Evolutionary conservation across 2,113 vertebrate genomes (phyloP), one percentile per base, ranked within the genome.

Genomic region (Corydoras maculifer): DNA sequence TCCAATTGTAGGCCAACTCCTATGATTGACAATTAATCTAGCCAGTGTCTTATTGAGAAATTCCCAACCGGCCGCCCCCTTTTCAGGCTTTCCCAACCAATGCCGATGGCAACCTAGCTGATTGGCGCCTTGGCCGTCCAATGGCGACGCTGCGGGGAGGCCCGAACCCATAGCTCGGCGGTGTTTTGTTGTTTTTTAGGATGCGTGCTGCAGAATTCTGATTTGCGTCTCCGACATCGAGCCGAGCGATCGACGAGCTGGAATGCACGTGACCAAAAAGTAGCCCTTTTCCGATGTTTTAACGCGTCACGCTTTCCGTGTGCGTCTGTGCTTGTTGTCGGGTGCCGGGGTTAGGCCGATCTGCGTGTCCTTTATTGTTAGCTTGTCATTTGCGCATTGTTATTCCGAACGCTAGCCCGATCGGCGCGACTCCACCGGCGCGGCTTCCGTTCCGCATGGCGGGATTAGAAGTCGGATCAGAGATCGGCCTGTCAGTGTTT

Each of bases 121-220:
- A 81, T 31, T 73, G 81, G 57, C 14, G 18, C 15, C 2, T 8
- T 0, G 0, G 0, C 13, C 0, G 62, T 13, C 80, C 75, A 82
- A 75, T 82, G 50, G 43, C 10, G 0, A 4, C 51, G 8, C 8
- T 2, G 5, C 0, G 32, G 51, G 32, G 0, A 3, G 15, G 31
- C 7, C 10, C 32, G 1, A 59, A 2, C 77, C 65, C 9, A 55
- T 73, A 66, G 65, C 58, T 82, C 70, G 18, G 0, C 9, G 10
- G 75, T 74, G 83, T 86, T 84, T 85, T 86, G 86, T 87, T 85
- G 81, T 84, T 86, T 86, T 86, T 80, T 77, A 79, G 50, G 18
- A 51, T 68, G 59, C 80, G 70, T 75, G 70, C 71, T 66, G 78
- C 43, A 11, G 65, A 81, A 61, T 51, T 67, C 72, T 75, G 66